These are phyloP conservation scores for Calliphora vomitoria DNA, from an alignment of 2,888 invertebrate species.

Conservation along the genomic window DNA sequence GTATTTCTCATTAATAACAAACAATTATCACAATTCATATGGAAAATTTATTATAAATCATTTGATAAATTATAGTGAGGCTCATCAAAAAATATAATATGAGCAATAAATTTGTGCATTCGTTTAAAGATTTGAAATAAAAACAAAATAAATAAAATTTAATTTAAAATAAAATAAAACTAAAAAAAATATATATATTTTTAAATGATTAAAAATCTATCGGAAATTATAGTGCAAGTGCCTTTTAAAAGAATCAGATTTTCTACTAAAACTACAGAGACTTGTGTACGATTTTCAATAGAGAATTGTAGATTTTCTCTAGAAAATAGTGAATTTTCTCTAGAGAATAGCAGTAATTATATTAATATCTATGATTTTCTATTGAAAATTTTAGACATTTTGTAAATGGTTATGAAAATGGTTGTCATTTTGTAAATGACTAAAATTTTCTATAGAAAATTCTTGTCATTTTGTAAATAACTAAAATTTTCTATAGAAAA, in stretches of 20 bases:
- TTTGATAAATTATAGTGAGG: not conserved
- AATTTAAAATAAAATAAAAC: not conserved
- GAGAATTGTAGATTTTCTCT: too few species aligned
- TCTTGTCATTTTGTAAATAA: not conserved
- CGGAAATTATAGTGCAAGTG: too few species aligned
- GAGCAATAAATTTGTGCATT: conserved; percentile 45
- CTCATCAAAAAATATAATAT: not conserved
- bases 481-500: not conserved
- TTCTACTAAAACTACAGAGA: too few species aligned
- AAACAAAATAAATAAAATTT: not conserved
- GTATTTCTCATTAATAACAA: not conserved
- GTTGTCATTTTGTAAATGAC: too few species aligned
- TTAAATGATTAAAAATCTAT: too few species aligned
- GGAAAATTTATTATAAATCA: conserved; percentile 26
- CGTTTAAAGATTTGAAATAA: not conserved
- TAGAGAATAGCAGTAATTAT: too few species aligned
- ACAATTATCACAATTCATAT: conserved; percentile 37
- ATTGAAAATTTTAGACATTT: too few species aligned
- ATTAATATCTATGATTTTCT: too few species aligned
- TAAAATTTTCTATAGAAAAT: not conserved
- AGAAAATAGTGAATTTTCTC: too few species aligned
- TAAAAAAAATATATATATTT: not conserved
- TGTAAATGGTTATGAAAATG: too few species aligned
- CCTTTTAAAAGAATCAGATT: too few species aligned
- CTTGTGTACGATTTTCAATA: too few species aligned